These are phyloP conservation scores for Aleiodes testaceus DNA, from an alignment of 2,888 invertebrate genomes.

Conservation along the genomic window DNA sequence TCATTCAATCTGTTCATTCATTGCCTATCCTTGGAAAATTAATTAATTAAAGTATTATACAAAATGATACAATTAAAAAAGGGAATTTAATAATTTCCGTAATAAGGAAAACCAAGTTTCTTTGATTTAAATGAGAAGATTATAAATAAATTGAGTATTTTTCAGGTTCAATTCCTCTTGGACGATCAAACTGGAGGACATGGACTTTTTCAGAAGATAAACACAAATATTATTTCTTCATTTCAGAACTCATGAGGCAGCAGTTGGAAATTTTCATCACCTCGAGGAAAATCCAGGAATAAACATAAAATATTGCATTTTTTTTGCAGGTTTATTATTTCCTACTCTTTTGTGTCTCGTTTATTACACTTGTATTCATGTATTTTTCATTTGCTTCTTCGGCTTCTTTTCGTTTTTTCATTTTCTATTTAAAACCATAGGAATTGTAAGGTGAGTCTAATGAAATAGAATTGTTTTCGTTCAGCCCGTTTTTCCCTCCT, in stretches of 20 bases:
- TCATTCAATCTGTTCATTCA: background rate
- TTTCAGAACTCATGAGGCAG: constrained; percentile 47
- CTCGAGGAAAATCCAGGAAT: background rate
- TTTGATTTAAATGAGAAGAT: constrained; percentile 42
- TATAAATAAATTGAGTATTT: constrained; percentile 33
- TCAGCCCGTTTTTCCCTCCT: constrained; percentile 41
- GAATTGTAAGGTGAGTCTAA: constrained; percentile 60
- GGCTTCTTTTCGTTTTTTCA: constrained; percentile 35
- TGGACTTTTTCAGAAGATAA: constrained; percentile 29
- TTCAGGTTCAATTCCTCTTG: constrained; percentile 30
- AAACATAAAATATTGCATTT: constrained; percentile 38
- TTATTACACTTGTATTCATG: constrained; percentile 45
- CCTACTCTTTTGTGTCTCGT: constrained; percentile 13
- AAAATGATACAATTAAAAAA: background rate
- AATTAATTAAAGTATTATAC: background rate
- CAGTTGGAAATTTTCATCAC: background rate
- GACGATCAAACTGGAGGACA: background rate
- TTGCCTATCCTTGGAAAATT: background rate
- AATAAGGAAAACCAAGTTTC: constrained; percentile 38
- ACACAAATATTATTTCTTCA: constrained; percentile 45
- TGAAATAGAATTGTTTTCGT: constrained; percentile 49
- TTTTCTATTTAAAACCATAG: constrained; percentile 42
- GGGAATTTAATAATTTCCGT: background rate
- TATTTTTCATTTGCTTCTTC: background rate
- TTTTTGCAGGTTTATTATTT: constrained; percentile 50